Conservation (phyloP, 2,113 vertebrate species). For the Cinclus mexicanus region DNA sequence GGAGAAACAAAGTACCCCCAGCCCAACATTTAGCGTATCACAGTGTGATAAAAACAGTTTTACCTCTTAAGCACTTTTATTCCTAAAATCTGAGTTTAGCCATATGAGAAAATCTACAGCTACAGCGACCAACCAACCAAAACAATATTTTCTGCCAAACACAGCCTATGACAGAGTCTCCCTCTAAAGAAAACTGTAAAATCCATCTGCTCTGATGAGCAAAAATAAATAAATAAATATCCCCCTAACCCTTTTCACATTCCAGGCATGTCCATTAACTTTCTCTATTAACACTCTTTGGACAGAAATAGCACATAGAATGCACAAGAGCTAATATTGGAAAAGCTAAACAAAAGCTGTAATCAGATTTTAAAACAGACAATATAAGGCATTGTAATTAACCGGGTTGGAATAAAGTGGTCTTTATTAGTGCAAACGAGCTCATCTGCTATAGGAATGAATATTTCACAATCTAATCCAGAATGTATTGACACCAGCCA, state of each 20-base stretch:
- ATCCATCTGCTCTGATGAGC: conserved; percentile 30
- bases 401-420: conserved; percentile 46
- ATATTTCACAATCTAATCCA: conserved; percentile 64
- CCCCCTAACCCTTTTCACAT: neutral
- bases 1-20: neutral
- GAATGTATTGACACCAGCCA: conserved; percentile 59
- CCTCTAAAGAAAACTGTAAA: neutral
- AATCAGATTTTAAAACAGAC: conserved; percentile 63
- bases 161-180: neutral
- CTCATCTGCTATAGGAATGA: conserved; percentile 58
- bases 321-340: conserved; percentile 14
- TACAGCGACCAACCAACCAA: neutral
- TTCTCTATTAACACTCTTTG: conserved; percentile 22
- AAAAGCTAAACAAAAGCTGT: conserved; percentile 60
- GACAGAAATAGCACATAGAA: conserved; percentile 39
- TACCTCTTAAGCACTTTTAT: neutral
- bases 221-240: conserved; percentile 12
- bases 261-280: conserved; percentile 48
- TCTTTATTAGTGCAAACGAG: conserved; percentile 56
- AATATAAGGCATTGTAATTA: conserved; percentile 58
- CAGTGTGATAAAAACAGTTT: neutral
- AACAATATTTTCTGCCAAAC: neutral
- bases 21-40: neutral
- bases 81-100: neutral
- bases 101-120: neutral